Evolutionary conservation across 2,888 invertebrate genomes (phyloP).

Genomic region (Amblyjoppa fuscipennis): DNA sequence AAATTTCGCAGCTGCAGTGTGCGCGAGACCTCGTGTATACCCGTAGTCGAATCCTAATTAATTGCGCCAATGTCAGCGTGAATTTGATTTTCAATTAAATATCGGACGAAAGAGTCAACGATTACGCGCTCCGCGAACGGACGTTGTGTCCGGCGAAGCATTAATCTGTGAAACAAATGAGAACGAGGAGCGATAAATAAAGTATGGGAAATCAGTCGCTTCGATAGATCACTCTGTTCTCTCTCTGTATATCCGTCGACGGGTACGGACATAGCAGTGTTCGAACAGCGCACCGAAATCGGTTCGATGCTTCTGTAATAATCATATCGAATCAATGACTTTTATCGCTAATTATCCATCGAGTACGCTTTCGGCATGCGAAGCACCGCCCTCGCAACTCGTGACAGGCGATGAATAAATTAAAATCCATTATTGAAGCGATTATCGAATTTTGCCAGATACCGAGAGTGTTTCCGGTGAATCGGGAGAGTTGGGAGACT

Average conservation of each 20-base stretch:
- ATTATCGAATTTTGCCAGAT: conserved; percentile 2
- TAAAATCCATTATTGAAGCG: neutral
- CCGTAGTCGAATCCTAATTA: conserved; percentile 44
- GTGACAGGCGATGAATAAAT: neutral
- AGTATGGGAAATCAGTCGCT: conserved; percentile 14
- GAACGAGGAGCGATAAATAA: conserved; percentile 7
- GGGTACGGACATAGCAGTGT: neutral
- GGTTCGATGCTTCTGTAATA: neutral
- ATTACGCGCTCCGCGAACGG: neutral
- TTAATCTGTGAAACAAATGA: conserved; percentile 48
- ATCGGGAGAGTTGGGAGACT: neutral
- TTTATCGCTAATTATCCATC: conserved; percentile 31
- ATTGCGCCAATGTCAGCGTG: conserved; percentile 38
- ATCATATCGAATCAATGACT: conserved; percentile 19
- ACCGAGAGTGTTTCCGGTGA: neutral
- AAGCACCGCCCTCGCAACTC: neutral
- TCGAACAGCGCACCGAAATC: conserved; percentile 1
- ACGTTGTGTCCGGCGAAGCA: conserved; percentile 25
- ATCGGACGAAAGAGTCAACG: conserved; percentile 13
- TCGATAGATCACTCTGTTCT: conserved; percentile 19
- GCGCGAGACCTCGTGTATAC: neutral
- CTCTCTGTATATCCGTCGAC: neutral
- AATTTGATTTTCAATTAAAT: conserved; percentile 38
- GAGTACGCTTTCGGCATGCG: neutral
- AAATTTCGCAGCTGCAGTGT: neutral